These are phyloP conservation scores for Butorides virescens DNA, from an alignment of 2,113 vertebrate genomes.

Conservation along the genomic window DNA sequence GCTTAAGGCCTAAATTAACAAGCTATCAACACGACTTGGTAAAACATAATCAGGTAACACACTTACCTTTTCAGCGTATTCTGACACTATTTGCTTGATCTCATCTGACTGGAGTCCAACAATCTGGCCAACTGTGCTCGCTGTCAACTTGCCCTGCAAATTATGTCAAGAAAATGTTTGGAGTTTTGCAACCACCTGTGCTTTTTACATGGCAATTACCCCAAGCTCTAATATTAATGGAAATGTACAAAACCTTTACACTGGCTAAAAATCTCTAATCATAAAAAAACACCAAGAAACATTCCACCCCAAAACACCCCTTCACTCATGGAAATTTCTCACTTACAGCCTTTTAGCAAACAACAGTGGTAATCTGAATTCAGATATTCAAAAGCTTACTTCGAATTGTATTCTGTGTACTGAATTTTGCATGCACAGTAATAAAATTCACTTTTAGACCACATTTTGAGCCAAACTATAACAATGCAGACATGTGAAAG, in stretches of 20 bases:
- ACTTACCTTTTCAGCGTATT: slow-evolving; percentile 88
- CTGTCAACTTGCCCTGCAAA: slow-evolving; percentile 88
- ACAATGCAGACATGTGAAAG: background rate
- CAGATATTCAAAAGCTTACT: background rate
- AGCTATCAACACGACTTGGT: background rate
- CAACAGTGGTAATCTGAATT: background rate
- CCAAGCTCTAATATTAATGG: background rate
- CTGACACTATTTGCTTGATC: slow-evolving; percentile 94
- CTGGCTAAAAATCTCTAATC: background rate
- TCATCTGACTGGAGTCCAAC: slow-evolving; percentile 93
- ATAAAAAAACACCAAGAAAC: background rate
- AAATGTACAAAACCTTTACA: background rate
- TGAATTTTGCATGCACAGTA: background rate
- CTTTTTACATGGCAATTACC: background rate
- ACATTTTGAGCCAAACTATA: background rate
- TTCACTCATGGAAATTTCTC: background rate
- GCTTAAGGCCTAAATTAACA: background rate
- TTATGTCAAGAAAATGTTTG: background rate
- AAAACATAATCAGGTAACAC: background rate
- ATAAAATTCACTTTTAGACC: background rate
- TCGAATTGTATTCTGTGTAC: background rate
- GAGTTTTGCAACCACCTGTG: background rate
- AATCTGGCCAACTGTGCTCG: slow-evolving; percentile 93
- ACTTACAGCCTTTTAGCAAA: background rate
- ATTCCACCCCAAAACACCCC: background rate